A percentile compares a stretch with the other conserved stretches of the same genome.
phyloP scores from a whole-genome alignment of 2,797 vertebrate genomes.

The Jordanella pulchra region DNA sequence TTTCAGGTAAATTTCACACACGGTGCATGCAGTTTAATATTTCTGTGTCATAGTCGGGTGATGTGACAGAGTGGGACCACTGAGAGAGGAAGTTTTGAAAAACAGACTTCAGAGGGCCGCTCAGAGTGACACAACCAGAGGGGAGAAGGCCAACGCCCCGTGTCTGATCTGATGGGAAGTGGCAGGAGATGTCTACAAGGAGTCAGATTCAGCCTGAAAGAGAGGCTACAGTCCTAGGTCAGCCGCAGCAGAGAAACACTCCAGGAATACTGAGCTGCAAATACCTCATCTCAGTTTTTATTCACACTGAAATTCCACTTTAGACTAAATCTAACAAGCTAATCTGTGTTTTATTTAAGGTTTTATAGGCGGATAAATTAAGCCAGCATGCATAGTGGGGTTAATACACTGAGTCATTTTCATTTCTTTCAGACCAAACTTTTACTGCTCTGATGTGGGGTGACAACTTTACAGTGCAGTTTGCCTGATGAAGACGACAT shows the following conservation, averaged over 20 bases:
- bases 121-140: slow-evolving; percentile 46
- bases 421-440: neutral
- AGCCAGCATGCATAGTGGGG: neutral
- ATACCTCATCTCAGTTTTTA: slow-evolving; percentile 33
- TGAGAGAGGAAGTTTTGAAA: slow-evolving; percentile 58
- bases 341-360: neutral
- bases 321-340: slow-evolving; percentile 3
- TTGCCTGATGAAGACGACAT: neutral
- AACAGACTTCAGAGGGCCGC: slow-evolving; percentile 40
- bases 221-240: slow-evolving; percentile 43
- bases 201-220: slow-evolving; percentile 53
- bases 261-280: slow-evolving; percentile 40
- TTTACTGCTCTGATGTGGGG: neutral
- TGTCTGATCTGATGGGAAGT: slow-evolving; percentile 62
- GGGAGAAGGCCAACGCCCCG: slow-evolving; percentile 47
- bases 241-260: slow-evolving; percentile 28
- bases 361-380: neutral
- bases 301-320: slow-evolving; percentile 16
- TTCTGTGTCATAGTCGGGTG: slow-evolving; percentile 24
- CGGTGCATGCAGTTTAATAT: neutral
- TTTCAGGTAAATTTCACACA: neutral
- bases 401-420: neutral
- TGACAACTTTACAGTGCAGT: neutral
- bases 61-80: slow-evolving; percentile 30
- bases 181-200: slow-evolving; percentile 59